Evolutionary conservation across 1,140 invertebrate genomes (phyloP), one percentile per base, ranked within the genome.

Genomic region (Apis florea): DNA sequence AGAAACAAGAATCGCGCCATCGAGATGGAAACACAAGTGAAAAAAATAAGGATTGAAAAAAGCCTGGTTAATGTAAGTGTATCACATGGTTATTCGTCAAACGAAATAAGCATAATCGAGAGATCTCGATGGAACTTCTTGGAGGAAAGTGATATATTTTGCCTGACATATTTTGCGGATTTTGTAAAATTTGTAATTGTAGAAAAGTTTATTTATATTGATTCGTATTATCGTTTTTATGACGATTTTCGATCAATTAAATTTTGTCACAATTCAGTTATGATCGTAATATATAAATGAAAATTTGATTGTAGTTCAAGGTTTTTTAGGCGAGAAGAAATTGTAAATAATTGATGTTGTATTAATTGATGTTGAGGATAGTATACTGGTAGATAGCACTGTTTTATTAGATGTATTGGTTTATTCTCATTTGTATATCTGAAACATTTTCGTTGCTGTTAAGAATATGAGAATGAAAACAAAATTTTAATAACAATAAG

Each of bases 101-200:
- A 40, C 31, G 31, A 40, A 40, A 40, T 40, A 40, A 40, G 31
- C 31, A 40, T 40, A 40, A 40, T 17, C 31, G 24, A 49, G 15
- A 49, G 51, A 59, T 15, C 51, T 53, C 51, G 15, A 31, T 24
- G 13, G 15, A 53, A 61, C n/a, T 24, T 76, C 49, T 12, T 26
- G 69, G 82, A 87, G 53, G 63, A 76, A 82, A 76, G 21, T 8
- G 79, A 84, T 69, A 10, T 17, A n/a, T n/a, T n/a, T n/a, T n/a
- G 4, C 15, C 47, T 49, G 21, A 40, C 15, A 5, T 40, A 69
- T 51, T 69, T 69, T 51, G 21, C 47, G 12, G 10, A 51, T 40
- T 40, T 51, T 69, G 13, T 9, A 8, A 47, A 8, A 49, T 69
- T 2, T 9, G n/a, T 12, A 68, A 47, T n/a, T n/a, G 6, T 5